Evolutionary conservation across 2,797 vertebrate species (phyloP), one percentile per base, ranked within the genome.

Genomic region (Urosaurus nigricauda): DNA sequence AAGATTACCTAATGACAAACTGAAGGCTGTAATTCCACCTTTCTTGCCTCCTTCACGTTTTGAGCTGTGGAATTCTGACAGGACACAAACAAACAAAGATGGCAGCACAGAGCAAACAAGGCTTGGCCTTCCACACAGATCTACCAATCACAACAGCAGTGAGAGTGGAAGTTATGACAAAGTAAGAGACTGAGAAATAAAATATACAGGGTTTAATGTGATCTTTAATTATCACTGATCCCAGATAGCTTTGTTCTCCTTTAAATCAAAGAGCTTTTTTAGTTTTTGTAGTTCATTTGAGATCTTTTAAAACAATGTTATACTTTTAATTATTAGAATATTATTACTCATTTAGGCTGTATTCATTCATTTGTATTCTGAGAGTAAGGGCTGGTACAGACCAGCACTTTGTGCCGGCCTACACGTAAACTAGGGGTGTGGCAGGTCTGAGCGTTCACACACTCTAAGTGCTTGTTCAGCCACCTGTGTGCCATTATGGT

Each of bases 11-110:
- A 99, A 97, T 0, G 98, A 99, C 96, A 98, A 99, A 93, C 97
- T 99, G 84, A 99, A 99, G 96, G 99, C 99, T 0, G 98, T 99
- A 90, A 99, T 99, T 91, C 99, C 99, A 0, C 99, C 99, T 32
- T 99, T 99, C 94, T 95, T 99, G 87, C 99, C 99, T 0, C 99
- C 98, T 3, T 99, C 98, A 56, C 98, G 98, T 96, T 99, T 99
- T 89, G 99, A 99, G 90, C 97, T 98, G 1, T 99, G 99, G 98
- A 99, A 98, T 96, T 99, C 98, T 0, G 98, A 98, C 90, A 97
- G 98, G 58, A 98, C 98, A 0, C 97, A 97, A 11, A 94, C 97
- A 8, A 94, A 97, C 92, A 97, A 97, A 92, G 98, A 98, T 0
- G 97, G 98, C 70, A 98, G 97, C 95, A 96, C 89, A 73, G 98